Base-by-base conservation (phyloP, 2,797 vertebrate species). In the Sternarchorhynchus goeldii region DNA sequence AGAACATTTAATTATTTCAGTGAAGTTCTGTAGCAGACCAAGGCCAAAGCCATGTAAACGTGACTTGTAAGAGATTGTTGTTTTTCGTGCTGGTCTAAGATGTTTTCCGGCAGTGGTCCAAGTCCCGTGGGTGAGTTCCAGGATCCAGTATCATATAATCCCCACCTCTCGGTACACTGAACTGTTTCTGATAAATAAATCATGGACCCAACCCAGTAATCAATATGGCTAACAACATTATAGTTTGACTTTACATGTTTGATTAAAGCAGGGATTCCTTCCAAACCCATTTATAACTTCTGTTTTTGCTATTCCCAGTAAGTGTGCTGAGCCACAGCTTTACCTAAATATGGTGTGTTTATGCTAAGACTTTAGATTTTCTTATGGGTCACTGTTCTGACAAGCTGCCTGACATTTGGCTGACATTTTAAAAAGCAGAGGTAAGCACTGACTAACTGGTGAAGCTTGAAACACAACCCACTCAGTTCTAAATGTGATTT, bases 161-260 rank as follows among this genome's bases (percentile, higher is more conserved):
- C 29, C 25, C 59, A 32, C 3, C 0, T 60, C 55, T 45, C 71
- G 74, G 31, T 3, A 4, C 64, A 14, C 45, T 10, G 29, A 20
- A 45, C 53, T 71, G 53, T 71, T 71, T 71, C 18, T 71, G 39
- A 70, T 70, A 70, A 55, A 69, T 69, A 60, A 60, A 60, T 67
- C 65, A 67, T 65, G 68, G 20, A 21, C 25, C 6, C 21, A 39
- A 21, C 25, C 6, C 21, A 39, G 59, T 17, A 57, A 56, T 78
- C 21, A 45, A 45, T 71, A 20, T 32, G 18, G 56, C 55, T 45
- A 21, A 17, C 20, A 50, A 0, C 2, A 50, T 25, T 41, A 65
- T 58, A 21, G 18, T 36, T 58, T 78, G 50, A 4, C 25, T 29
- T 45, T 65, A 29, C 55, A 21, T 17, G 6, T 18, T 57, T 64